Base-by-base conservation (phyloP, 2,888 invertebrate species). In the Amiota mariae region DNA sequence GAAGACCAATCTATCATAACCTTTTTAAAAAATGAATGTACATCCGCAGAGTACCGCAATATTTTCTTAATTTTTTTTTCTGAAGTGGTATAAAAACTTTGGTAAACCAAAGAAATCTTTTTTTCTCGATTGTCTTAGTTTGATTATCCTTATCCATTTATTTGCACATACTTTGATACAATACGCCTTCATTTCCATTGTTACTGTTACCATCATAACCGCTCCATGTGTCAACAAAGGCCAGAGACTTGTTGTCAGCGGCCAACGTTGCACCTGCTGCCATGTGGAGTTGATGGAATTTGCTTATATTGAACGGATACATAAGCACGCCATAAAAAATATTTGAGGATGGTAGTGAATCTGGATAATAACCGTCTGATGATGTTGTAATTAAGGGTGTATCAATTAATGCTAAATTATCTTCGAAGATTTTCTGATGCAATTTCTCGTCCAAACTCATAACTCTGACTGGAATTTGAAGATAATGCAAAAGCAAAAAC, bases 401-500 rank as follows among this genome's bases (percentile, higher is more conserved):
- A 85, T 90, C 90, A 84, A 90, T 90, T 72, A 89, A 86, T 83
- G 88, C 88, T 87, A 90, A 87, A 87, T 89, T 90, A 82, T 90
- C 90, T 81, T 90, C 90, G 83, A 89, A 89, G 81, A 90, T 87
- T 83, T 87, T 88, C 85, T 89, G 89, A 87, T 90, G 90, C 82
- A 89, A 87, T 84, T 85, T 89, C 80, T 90, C 90, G 88, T 90
- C 90, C 90, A 90, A 89, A 86, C 90, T 90, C 90, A 90, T 90
- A 81, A 90, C 85, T 88, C 90, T 89, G 86, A 90, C 90, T 90
- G 90, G 80, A 89, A 89, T 85, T 86, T 82, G 85, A 80, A 47
- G n/a, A 81, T 78, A 36, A 36, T 36, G 36, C 36, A 36, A 36
- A 84, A 81, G 82, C 86, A 83, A 84, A 81, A 85, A n/a, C n/a